These are phyloP conservation scores for Listronotus oregonensis DNA, from an alignment of 1,140 invertebrate genomes.

Conservation along the genomic window DNA sequence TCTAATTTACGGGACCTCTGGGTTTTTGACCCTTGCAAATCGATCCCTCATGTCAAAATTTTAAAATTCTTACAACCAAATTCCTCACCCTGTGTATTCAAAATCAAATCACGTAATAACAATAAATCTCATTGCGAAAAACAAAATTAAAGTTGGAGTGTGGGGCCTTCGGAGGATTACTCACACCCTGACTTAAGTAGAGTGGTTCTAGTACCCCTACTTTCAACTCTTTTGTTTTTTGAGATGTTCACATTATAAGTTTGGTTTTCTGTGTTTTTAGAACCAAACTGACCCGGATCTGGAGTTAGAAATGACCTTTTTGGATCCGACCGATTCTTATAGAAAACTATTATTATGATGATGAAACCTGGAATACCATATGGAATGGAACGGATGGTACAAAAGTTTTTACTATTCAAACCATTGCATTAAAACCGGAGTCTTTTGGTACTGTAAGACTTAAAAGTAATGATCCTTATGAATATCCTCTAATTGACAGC, in stretches of 20 bases:
- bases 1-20: no score
- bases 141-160: background rate
- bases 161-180: background rate
- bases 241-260: no score
- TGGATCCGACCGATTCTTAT: background rate
- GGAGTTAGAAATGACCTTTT: background rate
- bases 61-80: no score
- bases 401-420: background rate
- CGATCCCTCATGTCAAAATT: no score
- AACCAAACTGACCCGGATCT: background rate
- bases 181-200: no score
- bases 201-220: background rate
- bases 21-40: no score
- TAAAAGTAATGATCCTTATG: constrained; percentile 2
- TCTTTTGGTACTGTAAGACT: background rate
- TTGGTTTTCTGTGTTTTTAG: no score
- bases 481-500: background rate
- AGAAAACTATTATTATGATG: background rate
- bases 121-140: no score
- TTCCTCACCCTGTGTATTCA: no score
- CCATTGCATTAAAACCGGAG: background rate
- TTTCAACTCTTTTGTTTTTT: no score
- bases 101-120: no score
- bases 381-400: background rate
- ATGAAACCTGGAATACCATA: background rate